phyloP scores from a whole-genome alignment of 2,797 vertebrate genomes.

The Sparus aurata region DNA sequence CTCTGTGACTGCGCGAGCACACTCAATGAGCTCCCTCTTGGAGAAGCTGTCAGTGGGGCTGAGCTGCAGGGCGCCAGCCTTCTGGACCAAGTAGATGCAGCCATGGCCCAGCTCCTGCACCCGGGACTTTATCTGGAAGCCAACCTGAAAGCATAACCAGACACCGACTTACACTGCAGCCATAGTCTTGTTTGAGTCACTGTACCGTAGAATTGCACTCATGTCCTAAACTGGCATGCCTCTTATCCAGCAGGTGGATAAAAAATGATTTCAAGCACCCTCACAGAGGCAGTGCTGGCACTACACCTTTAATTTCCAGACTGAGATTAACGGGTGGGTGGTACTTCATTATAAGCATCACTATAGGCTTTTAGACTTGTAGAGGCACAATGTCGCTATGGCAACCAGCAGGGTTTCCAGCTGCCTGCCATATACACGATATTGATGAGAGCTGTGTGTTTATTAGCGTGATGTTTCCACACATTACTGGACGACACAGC shows the following conservation, averaged over 20 bases:
- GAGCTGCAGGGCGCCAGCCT: constrained; percentile 96
- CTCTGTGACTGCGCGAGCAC: constrained; percentile 94
- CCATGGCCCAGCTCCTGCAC: constrained; percentile 98
- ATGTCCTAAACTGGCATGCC: constrained; percentile 42
- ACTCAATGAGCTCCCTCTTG: constrained; percentile 97
- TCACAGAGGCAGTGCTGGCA: constrained; percentile 70
- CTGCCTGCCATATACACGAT: constrained; percentile 76
- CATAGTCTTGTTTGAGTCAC: constrained; percentile 39
- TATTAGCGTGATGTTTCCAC: constrained; percentile 70
- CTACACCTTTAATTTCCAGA: constrained; percentile 83
- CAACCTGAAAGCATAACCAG: constrained; percentile 86
- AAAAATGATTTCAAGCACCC: constrained; percentile 64
- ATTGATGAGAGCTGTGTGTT: constrained; percentile 76
- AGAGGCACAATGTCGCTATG: constrained; percentile 82
- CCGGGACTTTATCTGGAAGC: constrained; percentile 94
- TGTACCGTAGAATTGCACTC: constrained; percentile 38
- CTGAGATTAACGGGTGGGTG: constrained; percentile 83
- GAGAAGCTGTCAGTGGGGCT: constrained; percentile 97
- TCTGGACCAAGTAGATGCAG: constrained; percentile 98
- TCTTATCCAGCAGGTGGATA: constrained; percentile 45
- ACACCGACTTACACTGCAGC: constrained; percentile 24
- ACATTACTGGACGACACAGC: constrained; percentile 42
- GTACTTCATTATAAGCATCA: constrained; percentile 83
- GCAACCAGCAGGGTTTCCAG: constrained; percentile 78
- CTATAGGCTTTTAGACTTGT: constrained; percentile 82